These are phyloP conservation scores for Andricus grossulariae DNA, from an alignment of 1,140 invertebrate species.

Conservation along the genomic window DNA sequence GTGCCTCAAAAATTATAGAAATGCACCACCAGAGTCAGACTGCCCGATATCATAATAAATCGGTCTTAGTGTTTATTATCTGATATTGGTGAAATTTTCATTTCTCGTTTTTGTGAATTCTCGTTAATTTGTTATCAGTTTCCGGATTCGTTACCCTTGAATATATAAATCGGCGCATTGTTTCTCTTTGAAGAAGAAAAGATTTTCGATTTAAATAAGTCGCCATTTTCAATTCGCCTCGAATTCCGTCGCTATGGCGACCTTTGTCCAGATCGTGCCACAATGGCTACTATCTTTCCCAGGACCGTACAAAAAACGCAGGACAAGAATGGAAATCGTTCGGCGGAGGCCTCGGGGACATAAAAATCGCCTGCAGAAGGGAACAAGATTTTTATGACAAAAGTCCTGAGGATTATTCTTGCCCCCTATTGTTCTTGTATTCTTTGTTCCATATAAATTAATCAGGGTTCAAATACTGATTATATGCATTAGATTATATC, in stretches of 20 bases:
- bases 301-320: conserved; percentile 23
- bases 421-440: conserved; percentile 8
- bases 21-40: no score
- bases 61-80: no score
- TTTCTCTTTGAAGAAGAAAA: conserved; percentile 11
- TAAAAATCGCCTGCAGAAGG: conserved; percentile 20
- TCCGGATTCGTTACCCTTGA: not conserved
- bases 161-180: conserved; percentile 18
- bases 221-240: conserved; percentile 55
- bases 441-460: not conserved
- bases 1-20: no score
- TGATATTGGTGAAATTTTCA: no score
- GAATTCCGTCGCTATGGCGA: conserved; percentile 60
- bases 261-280: conserved; percentile 60
- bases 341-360: conserved; percentile 1
- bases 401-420: conserved; percentile 5
- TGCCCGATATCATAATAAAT: no score
- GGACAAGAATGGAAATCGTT: conserved; percentile 28
- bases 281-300: conserved; percentile 56
- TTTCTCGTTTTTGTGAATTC: not conserved
- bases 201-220: conserved; percentile 55
- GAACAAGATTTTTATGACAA: conserved; percentile 20
- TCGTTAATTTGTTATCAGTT: not conserved
- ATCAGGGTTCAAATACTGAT: not conserved
- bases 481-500: no score